Conservation (phyloP, 1,140 invertebrate genomes). For the Bombus waltoni region DNA sequence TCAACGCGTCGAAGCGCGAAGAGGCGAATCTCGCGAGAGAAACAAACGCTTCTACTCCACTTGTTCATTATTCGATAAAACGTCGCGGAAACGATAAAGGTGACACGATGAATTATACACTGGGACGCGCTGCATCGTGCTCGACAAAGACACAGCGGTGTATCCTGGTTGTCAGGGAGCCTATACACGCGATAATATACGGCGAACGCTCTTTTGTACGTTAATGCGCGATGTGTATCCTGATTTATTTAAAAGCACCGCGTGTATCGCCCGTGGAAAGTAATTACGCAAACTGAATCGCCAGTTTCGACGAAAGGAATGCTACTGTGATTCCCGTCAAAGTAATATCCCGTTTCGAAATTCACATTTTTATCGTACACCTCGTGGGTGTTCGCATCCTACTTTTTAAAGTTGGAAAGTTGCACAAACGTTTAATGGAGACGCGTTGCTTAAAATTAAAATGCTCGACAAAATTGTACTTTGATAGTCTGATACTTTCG, state of each 20-base stretch:
- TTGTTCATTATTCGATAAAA: slow-evolving; percentile 46
- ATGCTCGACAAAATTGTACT: no score
- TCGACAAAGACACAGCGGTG: slow-evolving; percentile 43
- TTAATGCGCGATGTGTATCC: slow-evolving; percentile 38
- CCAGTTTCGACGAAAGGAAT: not conserved
- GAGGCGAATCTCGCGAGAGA: not conserved
- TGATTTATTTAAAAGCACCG: slow-evolving; percentile 46
- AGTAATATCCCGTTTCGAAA: not conserved
- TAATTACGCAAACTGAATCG: slow-evolving; percentile 38
- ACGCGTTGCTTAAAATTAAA: no score
- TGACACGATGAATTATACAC: slow-evolving; percentile 42
- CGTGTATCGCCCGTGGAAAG: slow-evolving; percentile 1
- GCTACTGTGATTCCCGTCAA: not conserved
- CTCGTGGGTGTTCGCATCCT: not conserved
- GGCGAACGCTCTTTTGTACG: slow-evolving; percentile 29
- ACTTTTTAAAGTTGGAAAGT: not conserved
- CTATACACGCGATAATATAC: slow-evolving; percentile 37
- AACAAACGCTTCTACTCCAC: not conserved
- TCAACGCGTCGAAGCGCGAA: no score
- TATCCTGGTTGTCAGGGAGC: slow-evolving; percentile 42
- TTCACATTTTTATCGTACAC: not conserved
- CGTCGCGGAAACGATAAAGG: slow-evolving; percentile 48
- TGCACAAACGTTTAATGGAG: not conserved
- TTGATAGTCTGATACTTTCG: no score
- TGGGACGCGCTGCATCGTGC: slow-evolving; percentile 16